These are phyloP conservation scores for Vespertilio murinus DNA, from an alignment of 2,797 vertebrate genomes.

Conservation along the genomic window DNA sequence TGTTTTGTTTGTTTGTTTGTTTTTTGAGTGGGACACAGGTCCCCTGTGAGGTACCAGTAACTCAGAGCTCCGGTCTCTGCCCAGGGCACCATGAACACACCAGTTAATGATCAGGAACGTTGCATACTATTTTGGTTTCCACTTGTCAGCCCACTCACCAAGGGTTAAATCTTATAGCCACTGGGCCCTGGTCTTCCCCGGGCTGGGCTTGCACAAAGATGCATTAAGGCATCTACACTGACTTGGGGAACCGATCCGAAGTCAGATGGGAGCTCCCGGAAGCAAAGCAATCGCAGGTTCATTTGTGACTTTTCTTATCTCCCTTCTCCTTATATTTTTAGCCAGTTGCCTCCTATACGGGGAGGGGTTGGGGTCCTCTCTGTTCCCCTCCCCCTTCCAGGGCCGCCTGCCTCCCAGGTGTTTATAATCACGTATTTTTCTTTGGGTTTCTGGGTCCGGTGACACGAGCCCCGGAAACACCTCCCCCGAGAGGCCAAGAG, in stretches of 20 bases:
- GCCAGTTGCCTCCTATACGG: conserved; percentile 73
- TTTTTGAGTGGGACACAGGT: conserved; percentile 22
- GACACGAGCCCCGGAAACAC: conserved; percentile 57
- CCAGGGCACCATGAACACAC: background rate
- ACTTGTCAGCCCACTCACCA: conserved; percentile 73
- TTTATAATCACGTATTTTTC: conserved; percentile 81
- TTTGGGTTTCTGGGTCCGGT: conserved; percentile 72
- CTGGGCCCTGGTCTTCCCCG: conserved; percentile 70
- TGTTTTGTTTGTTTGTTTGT: background rate
- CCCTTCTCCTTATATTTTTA: conserved; percentile 81
- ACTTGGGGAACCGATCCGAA: conserved; percentile 78
- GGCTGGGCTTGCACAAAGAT: background rate
- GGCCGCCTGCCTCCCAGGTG: conserved; percentile 47
- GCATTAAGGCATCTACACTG: conserved; percentile 80
- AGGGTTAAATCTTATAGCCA: conserved; percentile 72
- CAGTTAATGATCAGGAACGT: rapidly evolving
- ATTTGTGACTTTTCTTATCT: conserved; percentile 87
- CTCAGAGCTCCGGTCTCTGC: conserved; percentile 30
- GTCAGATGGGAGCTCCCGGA: conserved; percentile 83
- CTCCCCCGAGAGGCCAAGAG: conserved; percentile 54
- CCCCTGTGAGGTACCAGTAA: conserved; percentile 16
- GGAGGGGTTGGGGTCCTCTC: conserved; percentile 67
- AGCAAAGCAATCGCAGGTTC: conserved; percentile 85
- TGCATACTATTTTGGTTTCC: background rate
- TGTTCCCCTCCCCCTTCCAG: background rate